These are phyloP conservation scores for Phyllostomus hastatus DNA, from an alignment of 2,113 vertebrate species.

Conservation along the genomic window DNA sequence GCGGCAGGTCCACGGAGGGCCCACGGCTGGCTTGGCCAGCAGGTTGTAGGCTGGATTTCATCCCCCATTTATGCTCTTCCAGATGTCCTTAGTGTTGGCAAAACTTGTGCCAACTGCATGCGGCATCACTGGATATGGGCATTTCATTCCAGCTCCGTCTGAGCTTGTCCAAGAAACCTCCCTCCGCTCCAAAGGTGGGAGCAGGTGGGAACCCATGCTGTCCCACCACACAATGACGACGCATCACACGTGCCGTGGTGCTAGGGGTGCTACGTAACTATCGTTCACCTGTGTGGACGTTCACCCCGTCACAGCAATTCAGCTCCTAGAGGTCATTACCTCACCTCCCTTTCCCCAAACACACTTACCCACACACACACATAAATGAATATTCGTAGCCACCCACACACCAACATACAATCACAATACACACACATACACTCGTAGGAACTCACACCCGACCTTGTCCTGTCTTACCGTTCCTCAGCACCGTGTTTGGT, in stretches of 20 bases:
- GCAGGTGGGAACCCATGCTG: rapidly evolving
- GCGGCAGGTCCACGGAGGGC: background rate
- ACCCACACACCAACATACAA: too few species aligned
- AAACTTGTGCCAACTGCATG: rapidly evolving
- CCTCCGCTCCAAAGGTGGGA: background rate
- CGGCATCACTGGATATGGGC: rapidly evolving
- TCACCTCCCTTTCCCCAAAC: background rate
- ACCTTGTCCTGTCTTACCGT: background rate
- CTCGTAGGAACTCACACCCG: background rate
- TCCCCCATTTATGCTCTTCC: too few species aligned
- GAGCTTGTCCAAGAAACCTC: background rate
- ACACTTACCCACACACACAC: too few species aligned
- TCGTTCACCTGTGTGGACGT: rapidly evolving
- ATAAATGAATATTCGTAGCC: background rate
- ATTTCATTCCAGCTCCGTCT: background rate
- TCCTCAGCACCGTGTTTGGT: background rate
- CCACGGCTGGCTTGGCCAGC: background rate
- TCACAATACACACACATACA: background rate
- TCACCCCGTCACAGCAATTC: rapidly evolving
- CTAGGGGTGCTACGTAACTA: too few species aligned
- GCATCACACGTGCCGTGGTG: rapidly evolving
- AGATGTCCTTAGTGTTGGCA: background rate
- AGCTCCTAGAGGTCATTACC: background rate
- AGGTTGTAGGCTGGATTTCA: background rate
- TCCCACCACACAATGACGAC: rapidly evolving